These are phyloP conservation scores for Halichondria panicea DNA, from an alignment of 37 sponge, comb jelly and placozoan genomes.

Conservation along the genomic window DNA sequence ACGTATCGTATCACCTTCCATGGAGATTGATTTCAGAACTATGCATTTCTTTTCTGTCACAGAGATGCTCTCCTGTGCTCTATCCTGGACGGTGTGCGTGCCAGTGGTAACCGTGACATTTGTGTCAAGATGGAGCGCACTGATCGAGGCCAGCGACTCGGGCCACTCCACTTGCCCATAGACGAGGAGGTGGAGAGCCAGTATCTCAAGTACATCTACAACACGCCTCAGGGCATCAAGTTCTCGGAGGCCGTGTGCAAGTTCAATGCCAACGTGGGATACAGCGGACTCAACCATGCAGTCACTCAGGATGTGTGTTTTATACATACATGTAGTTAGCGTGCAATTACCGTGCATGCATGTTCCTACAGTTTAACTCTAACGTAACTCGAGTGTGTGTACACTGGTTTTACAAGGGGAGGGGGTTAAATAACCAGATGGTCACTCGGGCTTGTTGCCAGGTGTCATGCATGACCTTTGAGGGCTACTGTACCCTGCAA, in stretches of 20 bases:
- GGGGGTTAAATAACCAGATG: too few species aligned
- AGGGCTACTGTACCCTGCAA: too few species aligned
- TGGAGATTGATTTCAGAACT: too few species aligned
- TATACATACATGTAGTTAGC: neutral
- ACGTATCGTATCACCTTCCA: too few species aligned
- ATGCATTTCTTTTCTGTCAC: too few species aligned
- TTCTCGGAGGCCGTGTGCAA: slow-evolving; percentile 77
- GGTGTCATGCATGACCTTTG: too few species aligned
- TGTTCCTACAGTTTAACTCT: neutral
- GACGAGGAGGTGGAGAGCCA: slow-evolving; percentile 98
- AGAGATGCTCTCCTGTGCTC: slow-evolving; percentile 97
- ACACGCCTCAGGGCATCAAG: slow-evolving; percentile 44
- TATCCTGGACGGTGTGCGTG: slow-evolving; percentile 96
- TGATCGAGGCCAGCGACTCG: slow-evolving; percentile 80
- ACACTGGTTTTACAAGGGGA: too few species aligned
- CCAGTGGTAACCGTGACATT: slow-evolving; percentile 93
- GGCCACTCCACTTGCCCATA: slow-evolving; percentile 81
- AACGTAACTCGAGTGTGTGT: too few species aligned
- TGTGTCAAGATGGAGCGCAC: slow-evolving; percentile 95
- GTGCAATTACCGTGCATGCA: neutral
- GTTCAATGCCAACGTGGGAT: slow-evolving; percentile 95
- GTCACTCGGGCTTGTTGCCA: too few species aligned
- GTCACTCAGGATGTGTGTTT: slow-evolving; percentile 82
- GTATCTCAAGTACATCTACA: slow-evolving; percentile 79
- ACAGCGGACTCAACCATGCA: slow-evolving; percentile 97